Evolutionary conservation across 2,888 invertebrate genomes (phyloP), one percentile per base, ranked within the genome.

Genomic region (Ochlodes sylvanus): DNA sequence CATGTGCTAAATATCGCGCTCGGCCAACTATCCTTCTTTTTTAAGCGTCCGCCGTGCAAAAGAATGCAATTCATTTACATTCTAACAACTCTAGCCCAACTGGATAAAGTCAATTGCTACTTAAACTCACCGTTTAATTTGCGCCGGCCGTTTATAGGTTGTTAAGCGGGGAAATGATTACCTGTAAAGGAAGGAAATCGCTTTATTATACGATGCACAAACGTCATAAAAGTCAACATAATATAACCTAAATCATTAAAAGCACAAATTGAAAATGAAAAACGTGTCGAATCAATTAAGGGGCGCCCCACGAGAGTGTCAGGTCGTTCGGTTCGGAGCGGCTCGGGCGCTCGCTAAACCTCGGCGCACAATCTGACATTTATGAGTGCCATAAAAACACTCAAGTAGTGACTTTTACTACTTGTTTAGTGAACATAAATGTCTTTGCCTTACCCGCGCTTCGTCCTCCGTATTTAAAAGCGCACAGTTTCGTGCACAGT

Each of bases 401-500:
- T 94, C 93, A 93, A 94, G 92, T 88, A 93, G 92, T 92, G 94
- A 94, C 94, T 94, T 94, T 94, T 93, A 94, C 93, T 94, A 93
- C 94, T 94, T 94, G 94, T 94, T 94, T 94, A 94, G 94, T 92
- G 93, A 92, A 93, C 94, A 94, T 94, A 93, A 94, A 94, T 93
- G 94, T 94, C 94, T 93, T 92, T 92, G 92, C 92, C 89, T 92
- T 92, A 83, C 91, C 88, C 92, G 88, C 86, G 89, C 85, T 88
- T 87, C 90, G 87, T 92, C 91, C 88, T 82, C 89, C 92, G 92
- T 92, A 93, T 93, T 93, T 92, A 93, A 92, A 93, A 92, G 92
- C 91, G 88, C 89, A 89, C 88, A 87, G 89, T 92, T 90, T 92
- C 89, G 90, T 90, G 88, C 86, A 83, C 83, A 84, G 88, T 88